Evolutionary conservation across 2,113 vertebrate genomes (phyloP).

Genomic region (Callopanchax toddi): DNA sequence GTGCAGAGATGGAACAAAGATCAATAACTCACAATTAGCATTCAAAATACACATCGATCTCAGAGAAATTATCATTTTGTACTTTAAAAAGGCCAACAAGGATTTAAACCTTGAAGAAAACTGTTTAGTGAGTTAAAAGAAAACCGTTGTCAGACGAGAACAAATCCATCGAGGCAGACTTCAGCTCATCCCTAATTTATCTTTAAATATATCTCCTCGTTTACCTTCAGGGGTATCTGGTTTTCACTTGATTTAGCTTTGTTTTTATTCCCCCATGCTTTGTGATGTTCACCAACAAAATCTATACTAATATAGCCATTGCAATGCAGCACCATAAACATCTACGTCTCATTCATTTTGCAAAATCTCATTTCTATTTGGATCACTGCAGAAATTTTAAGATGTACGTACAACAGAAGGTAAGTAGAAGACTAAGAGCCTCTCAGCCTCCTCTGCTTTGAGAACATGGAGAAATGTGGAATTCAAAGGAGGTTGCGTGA

Average conservation of each 20-base stretch:
- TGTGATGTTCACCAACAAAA: background rate
- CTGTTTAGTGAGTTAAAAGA: constrained; percentile 45
- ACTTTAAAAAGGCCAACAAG: constrained; percentile 61
- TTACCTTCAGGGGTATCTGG: background rate
- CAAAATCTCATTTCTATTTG: too few species aligned
- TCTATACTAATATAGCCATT: too few species aligned
- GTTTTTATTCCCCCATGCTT: background rate
- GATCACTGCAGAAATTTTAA: too few species aligned
- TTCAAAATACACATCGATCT: constrained; percentile 69
- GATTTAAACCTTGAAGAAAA: constrained; percentile 60
- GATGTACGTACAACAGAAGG: too few species aligned
- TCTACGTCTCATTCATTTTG: too few species aligned
- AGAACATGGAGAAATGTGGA: constrained; percentile 34
- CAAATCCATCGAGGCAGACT: constrained; percentile 9
- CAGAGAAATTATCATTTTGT: constrained; percentile 67
- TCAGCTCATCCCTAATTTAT: constrained; percentile 27
- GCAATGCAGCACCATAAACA: background rate
- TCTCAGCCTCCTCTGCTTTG: background rate
- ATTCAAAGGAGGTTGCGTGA: background rate
- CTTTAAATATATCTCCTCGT: background rate
- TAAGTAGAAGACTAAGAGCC: too few species aligned
- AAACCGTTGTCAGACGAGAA: constrained; percentile 37
- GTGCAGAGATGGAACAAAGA: constrained; percentile 55
- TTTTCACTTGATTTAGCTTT: background rate
- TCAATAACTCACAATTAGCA: constrained; percentile 73